Percentiles rank a stretch among this genome's conserved stretches.
Conservation (phyloP, 1,140 invertebrate genomes). For the Lepidotrigona ventralis region DNA sequence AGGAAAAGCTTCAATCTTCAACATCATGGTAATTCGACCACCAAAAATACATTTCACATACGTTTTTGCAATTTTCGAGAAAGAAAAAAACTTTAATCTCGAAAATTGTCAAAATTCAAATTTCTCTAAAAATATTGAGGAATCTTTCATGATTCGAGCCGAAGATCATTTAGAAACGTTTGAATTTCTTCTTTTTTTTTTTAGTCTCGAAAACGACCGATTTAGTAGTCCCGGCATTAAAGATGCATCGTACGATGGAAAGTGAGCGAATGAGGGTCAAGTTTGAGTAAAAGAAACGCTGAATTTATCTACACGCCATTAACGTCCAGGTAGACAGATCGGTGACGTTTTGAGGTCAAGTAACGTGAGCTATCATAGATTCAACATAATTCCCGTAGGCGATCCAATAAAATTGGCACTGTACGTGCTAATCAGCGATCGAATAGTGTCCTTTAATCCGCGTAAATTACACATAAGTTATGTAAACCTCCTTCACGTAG, state of each 20-base stretch:
- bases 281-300: neutral
- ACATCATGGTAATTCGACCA: no score
- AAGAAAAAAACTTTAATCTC: no score
- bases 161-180: no score
- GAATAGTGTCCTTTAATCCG: neutral
- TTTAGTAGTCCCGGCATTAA: neutral
- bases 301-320: constrained; percentile 1
- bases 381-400: constrained; percentile 37
- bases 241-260: neutral
- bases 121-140: no score
- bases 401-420: constrained; percentile 1
- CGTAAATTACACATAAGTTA: neutral
- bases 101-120: no score
- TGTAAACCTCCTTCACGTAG: neutral
- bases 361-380: constrained; percentile 41
- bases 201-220: neutral
- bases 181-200: no score
- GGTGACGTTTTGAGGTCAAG: constrained; percentile 43
- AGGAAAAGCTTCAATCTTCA: no score
- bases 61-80: no score
- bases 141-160: no score
- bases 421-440: constrained; percentile 3
- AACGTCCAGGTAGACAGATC: neutral
- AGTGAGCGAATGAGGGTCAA: constrained; percentile 15
- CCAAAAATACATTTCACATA: no score